Conservation (phyloP, 2,888 invertebrate genomes). For the Pyrocoelia pectoralis region DNA sequence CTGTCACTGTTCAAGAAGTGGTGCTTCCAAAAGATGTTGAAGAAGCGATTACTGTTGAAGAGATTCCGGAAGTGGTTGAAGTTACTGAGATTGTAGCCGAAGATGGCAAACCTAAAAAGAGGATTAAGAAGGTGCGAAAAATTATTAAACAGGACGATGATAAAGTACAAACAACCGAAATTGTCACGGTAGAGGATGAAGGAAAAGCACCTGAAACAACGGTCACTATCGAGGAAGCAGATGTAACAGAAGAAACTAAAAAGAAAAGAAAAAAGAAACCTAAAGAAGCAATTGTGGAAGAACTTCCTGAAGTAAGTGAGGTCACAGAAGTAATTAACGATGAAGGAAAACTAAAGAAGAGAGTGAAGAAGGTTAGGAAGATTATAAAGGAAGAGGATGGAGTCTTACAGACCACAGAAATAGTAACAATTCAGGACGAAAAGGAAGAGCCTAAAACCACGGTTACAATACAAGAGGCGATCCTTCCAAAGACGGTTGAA, state of each 20-base stretch:
- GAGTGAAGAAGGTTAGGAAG: conserved; percentile 44
- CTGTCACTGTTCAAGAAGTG: conserved; percentile 12
- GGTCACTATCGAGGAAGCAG: conserved; percentile 45
- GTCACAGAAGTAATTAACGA: conserved; percentile 47
- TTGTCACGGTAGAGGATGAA: conserved; percentile 46
- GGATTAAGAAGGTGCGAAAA: conserved; percentile 42
- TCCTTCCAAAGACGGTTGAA: conserved; percentile 45
- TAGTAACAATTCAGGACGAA: conserved; percentile 53
- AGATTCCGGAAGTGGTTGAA: conserved; percentile 45
- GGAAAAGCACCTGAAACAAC: conserved; percentile 46
- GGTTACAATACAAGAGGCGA: conserved; percentile 43
- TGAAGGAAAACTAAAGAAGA: conserved; percentile 48
- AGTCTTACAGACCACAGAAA: conserved; percentile 28
- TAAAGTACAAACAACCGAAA: conserved; percentile 45
- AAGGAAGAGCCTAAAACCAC: conserved; percentile 42
- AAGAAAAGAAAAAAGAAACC: neutral
- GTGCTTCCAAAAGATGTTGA: conserved; percentile 15
- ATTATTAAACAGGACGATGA: conserved; percentile 38
- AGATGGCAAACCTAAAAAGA: conserved; percentile 49
- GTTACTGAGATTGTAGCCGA: conserved; percentile 47
- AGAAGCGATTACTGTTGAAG: conserved; percentile 40
- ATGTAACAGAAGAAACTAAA: conserved; percentile 31
- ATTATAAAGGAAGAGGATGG: conserved; percentile 31
- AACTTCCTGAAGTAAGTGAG: conserved; percentile 45
- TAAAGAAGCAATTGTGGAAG: conserved; percentile 41